Base-by-base conservation (phyloP, 1,140 invertebrate genomes). In the Nylanderia fulva region DNA sequence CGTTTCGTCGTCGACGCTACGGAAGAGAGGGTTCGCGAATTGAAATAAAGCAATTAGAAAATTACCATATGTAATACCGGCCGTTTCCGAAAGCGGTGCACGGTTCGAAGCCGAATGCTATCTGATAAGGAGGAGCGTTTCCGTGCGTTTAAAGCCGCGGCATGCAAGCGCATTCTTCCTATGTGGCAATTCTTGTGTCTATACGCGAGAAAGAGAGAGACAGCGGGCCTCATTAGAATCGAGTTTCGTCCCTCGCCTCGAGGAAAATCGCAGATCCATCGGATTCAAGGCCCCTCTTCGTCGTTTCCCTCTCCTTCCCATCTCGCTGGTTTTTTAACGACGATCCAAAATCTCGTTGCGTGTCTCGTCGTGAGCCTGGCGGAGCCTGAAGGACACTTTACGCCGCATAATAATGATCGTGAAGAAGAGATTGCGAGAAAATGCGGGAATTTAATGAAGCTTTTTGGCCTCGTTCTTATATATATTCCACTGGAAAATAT, bases 31-130 rank as follows among this genome's bases (percentile, higher is more conserved):
- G 45, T 48, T 48, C 45, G 45, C 15, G 45, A 33, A 92, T 93
- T 91, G 91, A 93, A 93, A 93, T 93, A 90, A 93, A 94, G 93
- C 92, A 93, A 93, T 94, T 93, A 93, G 88, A 86, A 88, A 90
- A 93, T 93, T 94, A 92, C 83, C 92, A 92, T 93, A 90, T 88
- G 90, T 93, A 93, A 92, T 93, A 83, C 82, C 85, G 85, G 84
- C 71, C 82, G 92, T 91, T 92, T 93, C 91, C 91, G 92, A 93
- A 93, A 92, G 92, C 91, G 52, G 77, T 15, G 91, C 92, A 92
- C 92, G 63, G 85, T 92, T 85, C 88, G 72, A 82, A 87, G 68
- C 68, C 86, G 71, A 87, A 85, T 85, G 86, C 88, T 92, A 93
- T 93, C 92, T 90, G 92, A 92, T 93, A 48, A 91, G 91, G 90